These are phyloP conservation scores for Leucophenga montana DNA, from an alignment of 2,888 invertebrate genomes.

Conservation along the genomic window DNA sequence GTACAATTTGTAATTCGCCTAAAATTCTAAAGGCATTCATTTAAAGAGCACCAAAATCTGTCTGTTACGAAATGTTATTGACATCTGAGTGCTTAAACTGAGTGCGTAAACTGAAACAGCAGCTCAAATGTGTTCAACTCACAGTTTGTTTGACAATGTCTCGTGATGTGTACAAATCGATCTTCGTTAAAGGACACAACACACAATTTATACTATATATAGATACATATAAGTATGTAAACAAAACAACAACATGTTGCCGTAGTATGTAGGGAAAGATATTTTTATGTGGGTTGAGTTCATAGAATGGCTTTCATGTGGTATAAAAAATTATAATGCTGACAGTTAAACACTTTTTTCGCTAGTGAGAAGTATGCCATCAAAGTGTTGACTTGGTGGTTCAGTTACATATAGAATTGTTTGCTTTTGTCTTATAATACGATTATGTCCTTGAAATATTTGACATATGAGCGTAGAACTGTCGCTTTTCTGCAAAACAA, in stretches of 20 bases:
- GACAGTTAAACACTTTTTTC: conserved; percentile 18
- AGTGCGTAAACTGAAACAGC: too few relatives aligned
- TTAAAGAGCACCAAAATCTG: neutral
- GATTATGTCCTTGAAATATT: conserved; percentile 8
- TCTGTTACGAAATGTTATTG: conserved; percentile 1
- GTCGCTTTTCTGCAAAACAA: neutral
- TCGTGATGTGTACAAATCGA: conserved; percentile 13
- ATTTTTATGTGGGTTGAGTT: conserved; percentile 25
- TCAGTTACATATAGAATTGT: neutral
- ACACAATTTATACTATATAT: neutral
- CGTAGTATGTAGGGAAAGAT: neutral
- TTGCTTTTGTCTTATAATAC: conserved; percentile 2
- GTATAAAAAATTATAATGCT: conserved; percentile 8
- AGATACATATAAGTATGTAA: neutral
- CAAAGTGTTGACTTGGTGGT: too few relatives aligned
- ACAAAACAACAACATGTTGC: conserved; percentile 15
- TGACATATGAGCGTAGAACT: neutral
- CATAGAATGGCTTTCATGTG: too few relatives aligned
- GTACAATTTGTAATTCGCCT: too few relatives aligned
- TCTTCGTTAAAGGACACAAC: conserved; percentile 10
- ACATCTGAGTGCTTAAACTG: neutral
- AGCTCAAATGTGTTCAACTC: conserved; percentile 11
- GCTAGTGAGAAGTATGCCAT: too few relatives aligned
- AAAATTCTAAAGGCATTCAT: too few relatives aligned
- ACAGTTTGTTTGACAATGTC: conserved; percentile 22